Evolutionary conservation across 2,113 vertebrate species (phyloP).

Genomic region (Cygnus atratus): DNA sequence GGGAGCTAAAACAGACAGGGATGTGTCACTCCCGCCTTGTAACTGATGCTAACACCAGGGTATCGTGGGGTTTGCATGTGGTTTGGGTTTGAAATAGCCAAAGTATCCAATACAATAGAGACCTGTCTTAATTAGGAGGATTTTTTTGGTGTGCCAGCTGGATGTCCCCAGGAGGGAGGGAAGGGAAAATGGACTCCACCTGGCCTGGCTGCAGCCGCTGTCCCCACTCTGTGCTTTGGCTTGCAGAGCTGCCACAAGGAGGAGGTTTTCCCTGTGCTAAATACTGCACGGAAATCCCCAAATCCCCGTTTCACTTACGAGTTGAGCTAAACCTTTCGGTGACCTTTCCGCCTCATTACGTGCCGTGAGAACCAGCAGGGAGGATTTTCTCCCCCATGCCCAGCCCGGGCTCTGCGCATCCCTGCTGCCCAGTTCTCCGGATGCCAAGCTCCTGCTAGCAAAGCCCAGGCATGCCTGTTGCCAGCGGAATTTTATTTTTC

Average conservation of each 20-base stretch:
- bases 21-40: fast-evolving
- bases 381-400: not conserved
- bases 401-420: not conserved
- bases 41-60: fast-evolving
- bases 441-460: not conserved
- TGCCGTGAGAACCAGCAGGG: not conserved
- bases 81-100: not conserved
- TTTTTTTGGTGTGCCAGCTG: not conserved
- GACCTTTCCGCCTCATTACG: not conserved
- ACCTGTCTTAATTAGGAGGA: not conserved
- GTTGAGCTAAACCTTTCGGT: fast-evolving
- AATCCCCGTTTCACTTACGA: not conserved
- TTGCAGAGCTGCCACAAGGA: not conserved
- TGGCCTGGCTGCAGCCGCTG: not conserved
- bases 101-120: not conserved
- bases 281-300: not conserved
- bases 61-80: fast-evolving
- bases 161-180: not conserved
- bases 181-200: not conserved
- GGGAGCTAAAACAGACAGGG: fast-evolving
- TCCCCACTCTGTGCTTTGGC: not conserved
- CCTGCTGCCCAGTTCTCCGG: not conserved
- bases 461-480: fast-evolving
- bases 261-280: not conserved
- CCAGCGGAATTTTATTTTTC: not conserved